phyloP scores from a whole-genome alignment of 2,113 vertebrate species.

The Chaetodon auriga region DNA sequence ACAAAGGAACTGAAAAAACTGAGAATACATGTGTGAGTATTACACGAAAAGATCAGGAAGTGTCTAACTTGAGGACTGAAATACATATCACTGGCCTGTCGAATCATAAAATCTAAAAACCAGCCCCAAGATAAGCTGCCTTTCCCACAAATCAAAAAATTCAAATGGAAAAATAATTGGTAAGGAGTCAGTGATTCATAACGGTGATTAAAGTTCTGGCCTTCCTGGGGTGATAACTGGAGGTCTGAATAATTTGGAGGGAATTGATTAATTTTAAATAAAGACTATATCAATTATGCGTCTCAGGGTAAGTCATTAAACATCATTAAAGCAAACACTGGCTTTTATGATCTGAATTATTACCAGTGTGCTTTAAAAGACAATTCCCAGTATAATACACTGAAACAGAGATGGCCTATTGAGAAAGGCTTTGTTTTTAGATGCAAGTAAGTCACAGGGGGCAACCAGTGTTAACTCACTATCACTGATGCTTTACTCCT shows the following conservation, averaged over 20 bases:
- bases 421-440: background rate
- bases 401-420: background rate
- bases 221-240: background rate
- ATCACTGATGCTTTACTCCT: background rate
- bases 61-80: background rate
- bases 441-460: background rate
- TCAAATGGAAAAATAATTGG: background rate
- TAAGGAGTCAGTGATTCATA: conserved; percentile 4
- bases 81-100: background rate
- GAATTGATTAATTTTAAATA: conserved; percentile 2
- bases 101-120: background rate
- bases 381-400: background rate
- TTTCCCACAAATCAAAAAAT: background rate
- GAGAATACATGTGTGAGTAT: background rate
- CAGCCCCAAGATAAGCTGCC: background rate
- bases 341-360: conserved; percentile 7
- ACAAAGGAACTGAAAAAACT: background rate
- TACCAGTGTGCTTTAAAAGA: background rate
- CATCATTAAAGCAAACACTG: conserved; percentile 1
- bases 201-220: background rate
- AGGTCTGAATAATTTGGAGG: conserved; percentile 24
- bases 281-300: background rate
- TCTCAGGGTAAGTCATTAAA: conserved; percentile 8
- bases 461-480: background rate
- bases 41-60: background rate